Percentiles rank a stretch among this genome's conserved stretches.
phyloP scores from a whole-genome alignment of 2,113 vertebrate species.

The Phaethornis superciliosus region DNA sequence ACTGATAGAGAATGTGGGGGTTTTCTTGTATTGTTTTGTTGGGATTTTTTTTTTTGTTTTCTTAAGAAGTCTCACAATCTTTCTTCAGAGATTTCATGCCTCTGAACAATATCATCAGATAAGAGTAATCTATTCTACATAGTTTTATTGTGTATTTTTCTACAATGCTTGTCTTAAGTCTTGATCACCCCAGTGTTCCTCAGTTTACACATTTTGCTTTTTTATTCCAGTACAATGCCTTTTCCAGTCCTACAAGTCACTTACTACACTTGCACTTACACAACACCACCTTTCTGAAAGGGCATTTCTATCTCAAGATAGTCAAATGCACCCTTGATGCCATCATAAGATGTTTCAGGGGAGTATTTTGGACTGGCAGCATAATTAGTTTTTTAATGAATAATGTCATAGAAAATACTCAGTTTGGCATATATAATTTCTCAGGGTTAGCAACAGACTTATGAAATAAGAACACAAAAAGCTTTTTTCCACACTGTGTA shows the following conservation, averaged over 20 bases:
- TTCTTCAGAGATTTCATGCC: not conserved
- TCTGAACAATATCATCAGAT: not conserved
- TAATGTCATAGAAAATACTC: conserved; percentile 21
- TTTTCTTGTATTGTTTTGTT: too few relatives aligned
- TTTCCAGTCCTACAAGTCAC: not conserved
- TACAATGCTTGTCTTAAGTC: not conserved
- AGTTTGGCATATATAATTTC: not conserved
- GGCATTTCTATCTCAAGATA: not conserved
- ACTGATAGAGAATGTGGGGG: too few relatives aligned
- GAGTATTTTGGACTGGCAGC: conserved; percentile 30
- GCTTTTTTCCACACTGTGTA: not conserved
- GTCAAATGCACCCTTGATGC: conserved; percentile 7
- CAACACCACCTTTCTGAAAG: not conserved
- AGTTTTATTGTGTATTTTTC: not conserved
- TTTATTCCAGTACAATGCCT: not conserved
- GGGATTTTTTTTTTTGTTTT: too few relatives aligned
- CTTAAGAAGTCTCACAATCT: not conserved
- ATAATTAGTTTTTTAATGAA: conserved; percentile 31
- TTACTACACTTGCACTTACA: too few relatives aligned
- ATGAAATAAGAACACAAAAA: not conserved
- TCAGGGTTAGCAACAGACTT: not conserved
- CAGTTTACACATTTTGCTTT: not conserved
- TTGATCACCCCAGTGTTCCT: not conserved
- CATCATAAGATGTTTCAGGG: not conserved
- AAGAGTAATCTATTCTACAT: not conserved